Base-by-base conservation (phyloP, 2,888 invertebrate genomes). In the Coelopa pilipes region DNA sequence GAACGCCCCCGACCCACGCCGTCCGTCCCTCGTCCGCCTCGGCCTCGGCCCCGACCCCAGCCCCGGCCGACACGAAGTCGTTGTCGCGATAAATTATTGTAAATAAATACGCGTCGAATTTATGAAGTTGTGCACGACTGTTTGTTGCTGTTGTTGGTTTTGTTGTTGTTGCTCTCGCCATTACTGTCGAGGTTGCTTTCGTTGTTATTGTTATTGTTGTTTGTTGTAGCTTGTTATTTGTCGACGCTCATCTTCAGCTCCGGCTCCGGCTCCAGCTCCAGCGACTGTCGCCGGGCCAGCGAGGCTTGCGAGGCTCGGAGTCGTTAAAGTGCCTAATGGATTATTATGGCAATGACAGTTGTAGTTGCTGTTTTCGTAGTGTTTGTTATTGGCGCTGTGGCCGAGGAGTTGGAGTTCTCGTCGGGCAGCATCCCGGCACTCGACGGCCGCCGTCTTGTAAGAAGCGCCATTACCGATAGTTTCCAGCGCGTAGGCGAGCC, bases 71-170 rank as follows among this genome's bases (percentile, higher is more conserved):
- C 34, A 11, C 10, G 59, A 34, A 34, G 34, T 34, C 34, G 34
- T 34, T 34, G 34, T 34, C 4, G 34, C 15, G 80, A 81, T 81
- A 81, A 82, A 83, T 84, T 83, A 84, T 83, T 82, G 79, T 81
- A 83, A 83, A 84, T 84, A 83, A 83, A 83, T 82, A 83, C 82
- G 79, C 79, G 80, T 77, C 77, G 77, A 81, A 78, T 83, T 17
- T 82, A 84, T 83, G 81, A 82, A 81, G 81, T 80, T 80, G 75
- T 74, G 76, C 79, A 77, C 75, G 78, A 75, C 76, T 77, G 75
- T 34, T 76, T 79, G 72, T 70, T 74, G 73, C 74, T 76, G 72
- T 76, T 59, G 60, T 60, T 70, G 1, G 34, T 70, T 13, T 34
- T 34, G 7, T 34, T 49, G 46, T 70, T 45, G 45, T 19, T 59